A percentile compares a stretch with the other conserved stretches of the same genome.
phyloP scores from a whole-genome alignment of 64 coral and sea anemone genomes.

The Montipora capricornis region DNA sequence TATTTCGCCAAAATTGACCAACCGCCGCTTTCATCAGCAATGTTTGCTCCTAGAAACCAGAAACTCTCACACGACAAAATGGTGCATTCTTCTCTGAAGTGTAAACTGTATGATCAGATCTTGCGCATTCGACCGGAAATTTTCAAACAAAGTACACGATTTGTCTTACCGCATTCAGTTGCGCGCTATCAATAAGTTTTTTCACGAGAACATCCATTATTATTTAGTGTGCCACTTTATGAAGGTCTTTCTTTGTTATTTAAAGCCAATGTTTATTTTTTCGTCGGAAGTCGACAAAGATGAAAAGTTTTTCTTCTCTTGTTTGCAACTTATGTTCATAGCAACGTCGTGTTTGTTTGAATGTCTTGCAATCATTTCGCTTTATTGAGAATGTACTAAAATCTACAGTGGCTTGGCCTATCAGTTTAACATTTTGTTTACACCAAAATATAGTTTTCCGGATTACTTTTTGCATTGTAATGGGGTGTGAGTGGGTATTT shows the following conservation, averaged over 20 bases:
- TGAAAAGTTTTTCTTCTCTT: not conserved
- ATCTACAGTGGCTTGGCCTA: not conserved
- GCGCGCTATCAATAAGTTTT: not conserved
- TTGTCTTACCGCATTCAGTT: not conserved
- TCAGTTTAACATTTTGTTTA: not conserved
- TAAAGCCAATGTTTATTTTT: conserved; percentile 23
- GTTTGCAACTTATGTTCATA: not conserved
- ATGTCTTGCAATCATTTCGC: not conserved
- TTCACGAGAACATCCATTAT: not conserved
- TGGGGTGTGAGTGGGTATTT: not conserved
- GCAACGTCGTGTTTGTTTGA: not conserved
- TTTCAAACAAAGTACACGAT: not conserved
- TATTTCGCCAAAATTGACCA: too few species aligned
- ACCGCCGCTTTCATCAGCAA: not conserved
- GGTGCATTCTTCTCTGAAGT: not conserved
- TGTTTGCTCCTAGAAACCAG: not conserved
- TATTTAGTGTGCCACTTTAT: not conserved
- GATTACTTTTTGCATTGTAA: not conserved
- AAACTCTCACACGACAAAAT: not conserved
- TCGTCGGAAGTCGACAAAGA: not conserved
- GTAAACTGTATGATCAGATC: not conserved
- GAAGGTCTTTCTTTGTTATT: conserved; percentile 21
- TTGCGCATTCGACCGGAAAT: not conserved
- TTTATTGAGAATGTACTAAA: not conserved
- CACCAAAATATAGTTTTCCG: not conserved